Percentiles rank a stretch among this genome's conserved stretches.
Conservation (phyloP, 2,888 invertebrate species). For the Cancer borealis region DNA sequence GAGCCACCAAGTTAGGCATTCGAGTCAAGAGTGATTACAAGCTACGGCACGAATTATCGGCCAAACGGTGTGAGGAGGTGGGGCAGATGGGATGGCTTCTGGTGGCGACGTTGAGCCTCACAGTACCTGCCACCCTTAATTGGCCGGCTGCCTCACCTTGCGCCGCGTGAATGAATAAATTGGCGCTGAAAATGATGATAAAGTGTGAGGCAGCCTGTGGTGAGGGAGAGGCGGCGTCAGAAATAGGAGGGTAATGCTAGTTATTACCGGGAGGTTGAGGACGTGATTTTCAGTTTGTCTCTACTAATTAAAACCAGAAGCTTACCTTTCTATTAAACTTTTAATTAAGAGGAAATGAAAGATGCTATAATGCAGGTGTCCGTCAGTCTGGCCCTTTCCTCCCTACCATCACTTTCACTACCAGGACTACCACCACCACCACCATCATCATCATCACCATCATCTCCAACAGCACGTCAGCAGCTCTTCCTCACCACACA, state of each 20-base stretch:
- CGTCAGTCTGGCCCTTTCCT: background rate
- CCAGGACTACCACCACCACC: background rate
- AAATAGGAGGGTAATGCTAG: background rate
- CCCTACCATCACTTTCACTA: background rate
- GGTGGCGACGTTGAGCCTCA: background rate
- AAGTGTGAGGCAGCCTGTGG: background rate
- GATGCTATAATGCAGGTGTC: background rate
- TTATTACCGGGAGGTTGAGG: slow-evolving; percentile 32
- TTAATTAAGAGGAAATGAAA: background rate
- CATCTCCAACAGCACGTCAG: background rate
- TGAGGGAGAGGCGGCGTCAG: background rate
- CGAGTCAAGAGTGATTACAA: slow-evolving; percentile 44
- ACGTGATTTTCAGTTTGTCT: slow-evolving; percentile 23
- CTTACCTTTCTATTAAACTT: background rate
- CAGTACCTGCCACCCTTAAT: slow-evolving; percentile 28
- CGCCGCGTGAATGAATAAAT: slow-evolving; percentile 38
- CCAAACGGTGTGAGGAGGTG: slow-evolving; percentile 9
- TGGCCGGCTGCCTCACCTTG: background rate
- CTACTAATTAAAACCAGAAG: slow-evolving; percentile 13
- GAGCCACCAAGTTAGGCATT: slow-evolving; percentile 22
- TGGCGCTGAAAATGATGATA: slow-evolving; percentile 35
- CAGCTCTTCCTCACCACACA: background rate
- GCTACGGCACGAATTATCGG: slow-evolving; percentile 44
- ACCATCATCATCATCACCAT: background rate
- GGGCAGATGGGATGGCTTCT: slow-evolving; percentile 3